Conservation (phyloP, 2,888 invertebrate species). For the Netelia virgata region DNA sequence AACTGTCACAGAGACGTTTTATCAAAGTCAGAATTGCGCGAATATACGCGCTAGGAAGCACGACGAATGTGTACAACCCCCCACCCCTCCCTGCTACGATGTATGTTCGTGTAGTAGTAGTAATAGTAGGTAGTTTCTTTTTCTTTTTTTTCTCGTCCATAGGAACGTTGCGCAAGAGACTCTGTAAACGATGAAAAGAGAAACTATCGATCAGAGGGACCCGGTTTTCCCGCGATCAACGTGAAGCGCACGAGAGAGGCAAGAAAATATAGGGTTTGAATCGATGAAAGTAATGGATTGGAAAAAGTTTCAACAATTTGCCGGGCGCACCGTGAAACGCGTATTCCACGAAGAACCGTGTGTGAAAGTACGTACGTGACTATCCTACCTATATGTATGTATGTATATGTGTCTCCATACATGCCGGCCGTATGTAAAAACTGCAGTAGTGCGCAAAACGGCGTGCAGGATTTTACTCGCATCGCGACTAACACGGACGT, state of each 20-base stretch:
- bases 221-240: background rate
- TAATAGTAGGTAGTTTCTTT: background rate
- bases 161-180: background rate
- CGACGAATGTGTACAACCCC: background rate
- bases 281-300: conserved; percentile 63
- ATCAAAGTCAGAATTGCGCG: conserved; percentile 45
- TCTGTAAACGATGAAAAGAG: conserved; percentile 45
- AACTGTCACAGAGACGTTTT: conserved; percentile 34
- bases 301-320: conserved; percentile 65
- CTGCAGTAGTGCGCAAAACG: background rate
- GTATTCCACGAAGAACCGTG: conserved; percentile 8
- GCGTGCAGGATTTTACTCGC: background rate
- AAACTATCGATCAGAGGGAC: conserved; percentile 52
- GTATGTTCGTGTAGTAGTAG: too few relatives aligned
- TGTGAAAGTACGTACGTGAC: background rate
- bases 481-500: too few relatives aligned
- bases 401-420: background rate
- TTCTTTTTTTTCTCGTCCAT: background rate
- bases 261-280: conserved; percentile 52
- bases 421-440: background rate
- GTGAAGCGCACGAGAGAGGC: conserved; percentile 9
- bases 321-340: conserved; percentile 53
- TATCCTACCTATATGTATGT: background rate
- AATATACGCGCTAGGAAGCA: conserved; percentile 3
- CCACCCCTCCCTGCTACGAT: background rate